A percentile compares a stretch with the other conserved stretches of the same genome.
phyloP scores from a whole-genome alignment of 2,888 invertebrate species.

The Nymphalis polychloros region DNA sequence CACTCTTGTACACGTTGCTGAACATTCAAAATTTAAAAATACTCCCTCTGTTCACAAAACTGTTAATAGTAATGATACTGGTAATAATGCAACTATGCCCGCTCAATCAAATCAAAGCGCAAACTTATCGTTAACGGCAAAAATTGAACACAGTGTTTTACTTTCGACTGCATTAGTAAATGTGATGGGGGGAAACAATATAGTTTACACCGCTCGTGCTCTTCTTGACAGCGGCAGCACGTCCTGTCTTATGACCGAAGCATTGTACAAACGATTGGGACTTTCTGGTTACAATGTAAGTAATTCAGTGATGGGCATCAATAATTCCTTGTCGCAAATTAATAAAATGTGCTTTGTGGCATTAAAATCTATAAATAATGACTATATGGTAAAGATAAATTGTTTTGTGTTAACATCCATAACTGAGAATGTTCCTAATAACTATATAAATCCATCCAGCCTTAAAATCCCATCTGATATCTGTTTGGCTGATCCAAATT shows the following conservation, averaged over 20 bases:
- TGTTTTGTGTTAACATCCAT: conserved; percentile 6
- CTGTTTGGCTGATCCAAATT: conserved; percentile 5
- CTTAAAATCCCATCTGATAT: conserved; percentile 4
- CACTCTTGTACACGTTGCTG: conserved; percentile 19
- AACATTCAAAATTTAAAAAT: conserved; percentile 5
- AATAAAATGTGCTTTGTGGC: conserved; percentile 9
- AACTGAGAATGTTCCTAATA: conserved; percentile 4
- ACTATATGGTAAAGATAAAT: conserved; percentile 1
- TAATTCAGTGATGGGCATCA: conserved; percentile 8
- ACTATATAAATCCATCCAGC: conserved; percentile 2
- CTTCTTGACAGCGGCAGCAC: conserved; percentile 26
- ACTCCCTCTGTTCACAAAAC: neutral
- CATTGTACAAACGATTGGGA: neutral
- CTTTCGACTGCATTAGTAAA: conserved; percentile 18
- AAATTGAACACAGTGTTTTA: conserved; percentile 2
- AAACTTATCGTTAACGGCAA: conserved; percentile 5
- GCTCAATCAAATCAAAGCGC: neutral
- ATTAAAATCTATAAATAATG: conserved; percentile 1
- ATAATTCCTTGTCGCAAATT: conserved; percentile 6
- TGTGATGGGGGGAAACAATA: neutral
- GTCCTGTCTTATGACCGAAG: conserved; percentile 21
- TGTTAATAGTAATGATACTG: neutral
- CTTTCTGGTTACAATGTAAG: neutral
- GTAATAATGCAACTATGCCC: conserved; percentile 1
- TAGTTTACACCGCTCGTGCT: conserved; percentile 2